Percentiles rank a stretch among this genome's conserved stretches.
phyloP scores from a whole-genome alignment of 2,113 vertebrate genomes.

The Cricetomys ansorgei region DNA sequence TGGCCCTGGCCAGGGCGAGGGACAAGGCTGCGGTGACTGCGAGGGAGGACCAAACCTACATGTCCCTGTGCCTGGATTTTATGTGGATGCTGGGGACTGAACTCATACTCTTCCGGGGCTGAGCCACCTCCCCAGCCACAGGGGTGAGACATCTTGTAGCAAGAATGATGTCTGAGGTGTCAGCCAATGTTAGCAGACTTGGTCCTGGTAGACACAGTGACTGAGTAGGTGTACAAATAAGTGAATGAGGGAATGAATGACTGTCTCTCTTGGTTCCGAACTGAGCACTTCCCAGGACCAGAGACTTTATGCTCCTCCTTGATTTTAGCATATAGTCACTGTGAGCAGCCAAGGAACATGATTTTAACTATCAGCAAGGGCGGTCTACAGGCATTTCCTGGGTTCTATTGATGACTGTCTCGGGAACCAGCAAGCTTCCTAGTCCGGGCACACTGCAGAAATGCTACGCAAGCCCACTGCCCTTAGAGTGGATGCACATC shows the following conservation, averaged over 20 bases:
- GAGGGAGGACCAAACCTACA: too few species aligned
- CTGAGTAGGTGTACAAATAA: neutral
- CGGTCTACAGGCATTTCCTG: neutral
- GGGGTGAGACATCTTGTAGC: conserved; percentile 1
- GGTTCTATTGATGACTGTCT: neutral
- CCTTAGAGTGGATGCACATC: neutral
- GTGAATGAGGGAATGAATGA: neutral
- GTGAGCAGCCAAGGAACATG: neutral
- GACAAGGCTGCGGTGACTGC: too few species aligned
- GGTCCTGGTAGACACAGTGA: neutral
- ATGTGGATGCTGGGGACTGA: neutral
- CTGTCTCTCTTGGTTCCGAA: neutral
- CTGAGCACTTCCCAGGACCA: neutral
- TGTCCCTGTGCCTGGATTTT: neutral
- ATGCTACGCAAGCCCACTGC: conserved; percentile 24
- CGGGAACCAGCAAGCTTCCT: conserved; percentile 5
- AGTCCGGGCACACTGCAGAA: conserved; percentile 32
- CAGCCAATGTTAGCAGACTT: conserved; percentile 22
- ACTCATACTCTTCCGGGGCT: neutral
- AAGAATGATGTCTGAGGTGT: neutral
- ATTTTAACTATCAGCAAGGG: conserved; percentile 24
- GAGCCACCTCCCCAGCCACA: neutral
- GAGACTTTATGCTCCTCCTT: neutral
- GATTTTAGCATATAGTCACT: neutral
- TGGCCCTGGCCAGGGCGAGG: too few species aligned